Evolutionary conservation across 1,140 invertebrate species (phyloP), one percentile per base, ranked within the genome.

Genomic region (Eriocheir sinensis): DNA sequence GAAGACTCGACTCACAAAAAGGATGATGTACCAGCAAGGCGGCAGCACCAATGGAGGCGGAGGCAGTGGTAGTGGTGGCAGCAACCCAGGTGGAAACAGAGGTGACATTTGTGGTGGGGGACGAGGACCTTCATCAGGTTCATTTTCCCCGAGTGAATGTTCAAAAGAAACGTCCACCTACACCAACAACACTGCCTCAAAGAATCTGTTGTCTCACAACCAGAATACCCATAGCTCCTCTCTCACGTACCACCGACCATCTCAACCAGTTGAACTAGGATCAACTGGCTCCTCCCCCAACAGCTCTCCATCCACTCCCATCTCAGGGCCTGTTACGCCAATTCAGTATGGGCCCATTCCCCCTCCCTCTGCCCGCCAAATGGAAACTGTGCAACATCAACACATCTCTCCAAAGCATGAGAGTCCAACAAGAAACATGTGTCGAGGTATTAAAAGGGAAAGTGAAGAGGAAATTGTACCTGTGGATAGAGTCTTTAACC

Each of bases 1-100:
- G 95, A 95, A 95, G 91, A 95, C 93, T 17, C 89, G 95, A 30
- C 95, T 95, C 90, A 95, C 85, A 27, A 95, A 95, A 88, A 92
- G 94, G 86, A 94, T 94, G 93, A 94, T 94, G 93, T 94, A 94
- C 89, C 89, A 94, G 34, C 81, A 85, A 72, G 93, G 93, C 2
- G 83, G 93, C 34, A 88, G 41, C 72, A 53, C 89, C n/a, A 88
- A 48, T 85, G 85, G 85, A 60, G 93, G 94, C n/a, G 89, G 91
- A 15, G 90, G 89, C 36, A 72, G 86, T 81, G 89, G 44, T 3
- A 81, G 60, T 41, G 79, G 91, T 60, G 44, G 91, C 72, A 12
- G 88, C 60, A 72, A 72, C 86, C 32, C 86, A 12, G 30, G 83
- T 21, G 79, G 81, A 79, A 36, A 53, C 32, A n/a, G 86, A 79